phyloP scores from a whole-genome alignment of 2,888 invertebrate genomes.

The Mycalesis mineus region DNA sequence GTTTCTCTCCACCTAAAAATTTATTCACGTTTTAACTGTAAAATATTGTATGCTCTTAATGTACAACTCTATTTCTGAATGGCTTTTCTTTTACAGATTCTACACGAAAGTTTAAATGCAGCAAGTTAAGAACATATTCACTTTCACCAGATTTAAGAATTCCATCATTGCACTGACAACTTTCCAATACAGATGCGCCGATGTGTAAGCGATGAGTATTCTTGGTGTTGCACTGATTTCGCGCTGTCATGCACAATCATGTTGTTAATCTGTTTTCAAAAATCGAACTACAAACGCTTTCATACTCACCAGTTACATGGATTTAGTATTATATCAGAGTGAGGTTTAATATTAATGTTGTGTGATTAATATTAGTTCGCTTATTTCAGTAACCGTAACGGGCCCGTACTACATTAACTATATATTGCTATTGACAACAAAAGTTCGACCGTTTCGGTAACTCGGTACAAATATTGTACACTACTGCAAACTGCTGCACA shows the following conservation, averaged over 20 bases:
- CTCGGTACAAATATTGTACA: too few species aligned
- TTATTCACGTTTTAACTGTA: too few species aligned
- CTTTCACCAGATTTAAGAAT: conserved; percentile 55
- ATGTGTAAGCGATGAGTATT: conserved; percentile 44
- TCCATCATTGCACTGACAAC: conserved; percentile 63
- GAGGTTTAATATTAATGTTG: background rate
- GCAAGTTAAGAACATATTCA: conserved; percentile 34
- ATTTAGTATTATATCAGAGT: background rate
- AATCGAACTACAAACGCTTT: conserved; percentile 4
- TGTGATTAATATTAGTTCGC: too few species aligned
- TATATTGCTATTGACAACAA: too few species aligned
- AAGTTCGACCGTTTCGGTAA: too few species aligned
- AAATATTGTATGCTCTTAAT: too few species aligned
- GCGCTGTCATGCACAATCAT: conserved; percentile 59
- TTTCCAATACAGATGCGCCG: conserved; percentile 67
- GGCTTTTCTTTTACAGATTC: background rate
- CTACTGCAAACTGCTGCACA: too few species aligned
- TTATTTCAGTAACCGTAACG: too few species aligned
- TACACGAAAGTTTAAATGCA: conserved; percentile 1
- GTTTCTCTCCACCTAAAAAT: too few species aligned
- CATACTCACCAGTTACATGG: background rate
- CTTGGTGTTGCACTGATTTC: conserved; percentile 41
- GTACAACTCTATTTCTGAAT: background rate
- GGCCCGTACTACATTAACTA: too few species aligned
- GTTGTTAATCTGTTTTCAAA: conserved; percentile 25